Conservation (phyloP, 2,888 invertebrate species). For the Clunio marinus region DNA sequence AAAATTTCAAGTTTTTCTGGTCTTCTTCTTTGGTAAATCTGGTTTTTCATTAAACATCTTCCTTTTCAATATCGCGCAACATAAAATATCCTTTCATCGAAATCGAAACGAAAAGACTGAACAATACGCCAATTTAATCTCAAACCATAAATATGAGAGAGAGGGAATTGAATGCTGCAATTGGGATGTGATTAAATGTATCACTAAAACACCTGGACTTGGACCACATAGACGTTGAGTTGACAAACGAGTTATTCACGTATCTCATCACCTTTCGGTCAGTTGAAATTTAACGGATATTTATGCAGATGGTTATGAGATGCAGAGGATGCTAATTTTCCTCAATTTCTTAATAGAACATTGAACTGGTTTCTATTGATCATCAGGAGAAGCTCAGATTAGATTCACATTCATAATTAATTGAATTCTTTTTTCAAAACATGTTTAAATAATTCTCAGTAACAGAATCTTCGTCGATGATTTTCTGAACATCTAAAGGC, state of each 20-base stretch:
- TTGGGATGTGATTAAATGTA: not conserved
- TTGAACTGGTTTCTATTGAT: constrained; percentile 26
- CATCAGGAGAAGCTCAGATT: too few species aligned
- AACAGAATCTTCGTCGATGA: not conserved
- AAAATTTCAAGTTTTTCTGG: not conserved
- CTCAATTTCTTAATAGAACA: not conserved
- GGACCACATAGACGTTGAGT: not conserved
- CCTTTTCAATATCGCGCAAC: not conserved
- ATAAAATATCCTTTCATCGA: not conserved
- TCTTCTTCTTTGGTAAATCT: not conserved
- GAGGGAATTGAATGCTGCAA: not conserved
- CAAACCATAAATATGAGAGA: not conserved
- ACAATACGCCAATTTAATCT: not conserved
- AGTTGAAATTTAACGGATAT: constrained; percentile 15
- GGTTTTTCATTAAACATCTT: not conserved
- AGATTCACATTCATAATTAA: too few species aligned
- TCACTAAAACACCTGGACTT: constrained; percentile 11
- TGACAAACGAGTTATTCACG: constrained; percentile 23
- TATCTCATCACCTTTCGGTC: not conserved
- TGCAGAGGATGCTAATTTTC: constrained; percentile 25
- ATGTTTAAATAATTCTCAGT: not conserved
- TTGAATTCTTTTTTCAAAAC: not conserved
- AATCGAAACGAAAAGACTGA: not conserved
- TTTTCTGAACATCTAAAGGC: not conserved
- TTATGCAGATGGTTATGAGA: not conserved